These are phyloP conservation scores for Druon quercuslanigerum DNA, from an alignment of 1,140 invertebrate genomes.

Conservation along the genomic window DNA sequence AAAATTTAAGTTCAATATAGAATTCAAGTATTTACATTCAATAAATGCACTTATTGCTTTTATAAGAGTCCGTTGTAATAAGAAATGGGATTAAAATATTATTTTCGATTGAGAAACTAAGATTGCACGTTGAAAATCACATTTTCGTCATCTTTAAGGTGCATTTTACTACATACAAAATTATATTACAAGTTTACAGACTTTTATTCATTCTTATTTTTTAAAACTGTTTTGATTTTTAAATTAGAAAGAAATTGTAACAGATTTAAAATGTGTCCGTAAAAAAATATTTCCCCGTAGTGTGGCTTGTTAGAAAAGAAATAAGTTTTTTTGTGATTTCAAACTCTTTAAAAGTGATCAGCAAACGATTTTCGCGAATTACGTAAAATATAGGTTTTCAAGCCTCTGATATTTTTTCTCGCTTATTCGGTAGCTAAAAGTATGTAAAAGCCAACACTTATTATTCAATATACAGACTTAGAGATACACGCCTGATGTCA, in stretches of 20 bases:
- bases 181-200: slow-evolving; percentile 9
- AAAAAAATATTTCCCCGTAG: no score
- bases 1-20: slow-evolving; percentile 11
- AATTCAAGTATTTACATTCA: neutral
- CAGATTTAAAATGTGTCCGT: no score
- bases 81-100: no score
- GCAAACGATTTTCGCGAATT: slow-evolving; percentile 8
- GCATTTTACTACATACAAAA: neutral
- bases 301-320: no score
- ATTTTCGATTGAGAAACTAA: neutral
- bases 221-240: neutral
- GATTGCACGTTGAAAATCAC: neutral
- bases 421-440: neutral
- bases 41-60: no score
- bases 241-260: no score
- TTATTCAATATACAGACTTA: slow-evolving; percentile 19
- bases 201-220: neutral
- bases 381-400: neutral
- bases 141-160: neutral
- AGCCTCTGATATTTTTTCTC: neutral
- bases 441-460: slow-evolving; percentile 28
- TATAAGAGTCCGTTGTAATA: no score
- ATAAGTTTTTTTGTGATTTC: neutral
- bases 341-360: neutral
- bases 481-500: slow-evolving; percentile 8